These are phyloP conservation scores for Harmothoe impar DNA, from an alignment of 2,888 invertebrate genomes.

Conservation along the genomic window DNA sequence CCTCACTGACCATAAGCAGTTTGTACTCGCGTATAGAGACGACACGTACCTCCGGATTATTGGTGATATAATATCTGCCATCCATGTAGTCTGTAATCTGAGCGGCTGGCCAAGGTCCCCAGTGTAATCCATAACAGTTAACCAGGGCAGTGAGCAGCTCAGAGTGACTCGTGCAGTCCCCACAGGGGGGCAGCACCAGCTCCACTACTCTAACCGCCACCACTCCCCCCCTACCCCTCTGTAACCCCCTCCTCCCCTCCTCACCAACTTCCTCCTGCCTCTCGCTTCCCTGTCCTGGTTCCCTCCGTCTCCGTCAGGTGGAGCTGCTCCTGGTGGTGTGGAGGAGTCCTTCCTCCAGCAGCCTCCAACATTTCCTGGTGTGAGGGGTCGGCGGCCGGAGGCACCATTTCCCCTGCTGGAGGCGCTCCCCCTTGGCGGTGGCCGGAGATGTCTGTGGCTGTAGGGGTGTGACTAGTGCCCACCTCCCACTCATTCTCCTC, in stretches of 20 bases:
- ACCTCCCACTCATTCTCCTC: neutral
- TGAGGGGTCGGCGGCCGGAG: neutral
- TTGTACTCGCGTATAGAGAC: no score
- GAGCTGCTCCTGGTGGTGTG: neutral
- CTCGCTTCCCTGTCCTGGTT: neutral
- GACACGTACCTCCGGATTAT: no score
- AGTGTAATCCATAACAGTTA: no score
- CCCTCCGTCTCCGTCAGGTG: slow-evolving; percentile 22
- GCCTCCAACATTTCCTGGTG: slow-evolving; percentile 47
- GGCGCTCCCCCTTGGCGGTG: neutral
- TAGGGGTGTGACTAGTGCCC: neutral
- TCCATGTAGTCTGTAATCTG: no score
- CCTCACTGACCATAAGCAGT: no score
- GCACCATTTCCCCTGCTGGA: slow-evolving; percentile 15
- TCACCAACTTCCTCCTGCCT: slow-evolving; percentile 1
- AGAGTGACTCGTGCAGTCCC: no score
- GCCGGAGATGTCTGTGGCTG: slow-evolving; percentile 36
- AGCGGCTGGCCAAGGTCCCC: no score
- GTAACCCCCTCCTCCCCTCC: neutral
- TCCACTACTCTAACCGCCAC: no score
- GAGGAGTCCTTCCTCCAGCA: slow-evolving; percentile 41
- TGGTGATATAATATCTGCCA: no score
- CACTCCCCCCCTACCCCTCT: neutral
- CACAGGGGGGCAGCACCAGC: no score
- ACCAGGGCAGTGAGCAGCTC: no score